Evolutionary conservation across 2,888 invertebrate genomes (phyloP).

Genomic region (Neoitamus cyanurus): DNA sequence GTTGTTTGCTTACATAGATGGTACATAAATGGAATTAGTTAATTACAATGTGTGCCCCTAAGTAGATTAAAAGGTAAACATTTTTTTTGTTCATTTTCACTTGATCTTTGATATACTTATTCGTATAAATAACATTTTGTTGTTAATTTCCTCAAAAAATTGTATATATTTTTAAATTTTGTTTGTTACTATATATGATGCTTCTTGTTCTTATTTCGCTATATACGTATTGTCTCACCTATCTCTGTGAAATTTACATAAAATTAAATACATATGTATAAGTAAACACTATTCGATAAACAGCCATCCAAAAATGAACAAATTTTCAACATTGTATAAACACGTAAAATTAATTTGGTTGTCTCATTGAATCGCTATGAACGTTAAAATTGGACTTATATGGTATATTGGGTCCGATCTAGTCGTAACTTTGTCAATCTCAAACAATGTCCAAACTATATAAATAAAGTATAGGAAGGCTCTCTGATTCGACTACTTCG

Average conservation of each 20-base stretch:
- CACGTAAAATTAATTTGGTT: conserved; percentile 41
- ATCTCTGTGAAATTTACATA: conserved; percentile 40
- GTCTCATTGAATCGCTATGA: conserved; percentile 8
- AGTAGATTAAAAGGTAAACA: conserved; percentile 26
- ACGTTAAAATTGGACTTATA: conserved; percentile 35
- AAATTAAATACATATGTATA: conserved; percentile 36
- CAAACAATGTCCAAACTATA: conserved; percentile 10
- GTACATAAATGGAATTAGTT: conserved; percentile 43
- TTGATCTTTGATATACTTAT: conserved; percentile 21
- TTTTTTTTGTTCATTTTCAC: conserved; percentile 2
- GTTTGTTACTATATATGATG: conserved; percentile 43
- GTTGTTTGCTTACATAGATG: conserved; percentile 36
- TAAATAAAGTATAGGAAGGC: not conserved
- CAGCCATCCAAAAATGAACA: conserved; percentile 53
- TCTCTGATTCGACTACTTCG: not conserved
- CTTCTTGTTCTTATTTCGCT: conserved; percentile 38
- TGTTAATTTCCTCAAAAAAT: conserved; percentile 24
- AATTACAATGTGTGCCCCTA: conserved; percentile 43
- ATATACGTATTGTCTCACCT: conserved; percentile 53
- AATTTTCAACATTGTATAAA: conserved; percentile 45
- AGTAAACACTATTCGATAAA: conserved; percentile 46
- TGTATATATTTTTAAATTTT: conserved; percentile 43
- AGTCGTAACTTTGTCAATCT: not conserved
- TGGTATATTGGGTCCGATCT: conserved; percentile 22
- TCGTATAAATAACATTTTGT: conserved; percentile 40